A percentile compares a stretch with the other conserved stretches of the same genome.
phyloP scores from a whole-genome alignment of 2,888 invertebrate species.

The Folsomia manolachei region DNA sequence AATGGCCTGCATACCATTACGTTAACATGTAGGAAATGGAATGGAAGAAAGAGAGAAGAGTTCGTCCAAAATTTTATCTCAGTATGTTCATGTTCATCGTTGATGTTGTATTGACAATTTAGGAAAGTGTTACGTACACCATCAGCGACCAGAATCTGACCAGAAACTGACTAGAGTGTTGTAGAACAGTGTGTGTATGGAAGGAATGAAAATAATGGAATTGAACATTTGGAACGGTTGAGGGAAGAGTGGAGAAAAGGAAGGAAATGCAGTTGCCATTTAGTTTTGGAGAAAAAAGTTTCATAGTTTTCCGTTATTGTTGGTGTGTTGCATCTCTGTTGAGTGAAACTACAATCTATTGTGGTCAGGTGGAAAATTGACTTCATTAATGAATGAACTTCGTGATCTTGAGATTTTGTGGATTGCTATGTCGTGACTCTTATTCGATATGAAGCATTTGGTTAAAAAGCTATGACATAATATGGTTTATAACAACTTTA shows the following conservation, averaged over 20 bases:
- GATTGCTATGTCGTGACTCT: not conserved
- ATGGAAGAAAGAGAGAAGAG: not conserved
- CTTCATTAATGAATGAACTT: not conserved
- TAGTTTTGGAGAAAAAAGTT: not conserved
- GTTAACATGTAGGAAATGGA: no score
- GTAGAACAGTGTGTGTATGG: not conserved
- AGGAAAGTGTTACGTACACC: not conserved
- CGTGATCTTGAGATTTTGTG: not conserved
- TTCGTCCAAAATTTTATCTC: not conserved
- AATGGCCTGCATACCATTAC: not conserved
- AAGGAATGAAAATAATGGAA: not conserved
- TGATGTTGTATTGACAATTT: conserved; percentile 8
- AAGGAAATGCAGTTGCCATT: not conserved
- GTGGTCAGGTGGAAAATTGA: not conserved
- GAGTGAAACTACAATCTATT: not conserved
- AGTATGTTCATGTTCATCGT: not conserved
- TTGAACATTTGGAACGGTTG: not conserved
- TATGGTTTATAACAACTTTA: not conserved
- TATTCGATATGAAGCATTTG: not conserved
- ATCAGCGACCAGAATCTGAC: no score
- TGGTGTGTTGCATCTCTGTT: not conserved
- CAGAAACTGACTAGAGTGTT: no score
- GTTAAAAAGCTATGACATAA: not conserved
- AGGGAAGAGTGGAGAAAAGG: not conserved
- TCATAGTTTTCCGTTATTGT: not conserved